Conservation (phyloP, 2,797 vertebrate species). For the Mus spretus region DNA sequence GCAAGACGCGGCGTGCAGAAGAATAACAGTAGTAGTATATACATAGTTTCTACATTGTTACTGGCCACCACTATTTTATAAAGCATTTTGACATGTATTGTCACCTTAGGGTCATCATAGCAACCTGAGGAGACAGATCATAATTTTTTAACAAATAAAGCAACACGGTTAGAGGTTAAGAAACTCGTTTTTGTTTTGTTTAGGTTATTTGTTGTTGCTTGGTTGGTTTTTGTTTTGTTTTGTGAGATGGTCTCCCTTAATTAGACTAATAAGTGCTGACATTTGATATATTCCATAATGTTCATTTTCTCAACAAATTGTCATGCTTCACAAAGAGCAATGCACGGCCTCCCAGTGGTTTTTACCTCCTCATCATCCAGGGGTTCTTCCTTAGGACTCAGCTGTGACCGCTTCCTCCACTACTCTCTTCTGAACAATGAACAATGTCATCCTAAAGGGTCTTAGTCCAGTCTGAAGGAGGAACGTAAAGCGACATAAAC, state of each 20-base stretch:
- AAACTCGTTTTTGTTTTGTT: neutral
- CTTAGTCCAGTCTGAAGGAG: neutral
- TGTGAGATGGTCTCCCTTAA: neutral
- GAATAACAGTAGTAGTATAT: neutral
- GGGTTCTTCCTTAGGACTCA: neutral
- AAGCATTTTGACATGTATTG: constrained; percentile 3
- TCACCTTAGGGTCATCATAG: neutral
- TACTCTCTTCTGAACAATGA: neutral
- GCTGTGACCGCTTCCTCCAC: neutral
- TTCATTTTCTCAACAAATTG: neutral
- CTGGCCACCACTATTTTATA: neutral
- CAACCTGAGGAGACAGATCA: neutral
- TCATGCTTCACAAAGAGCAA: neutral
- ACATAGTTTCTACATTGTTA: neutral
- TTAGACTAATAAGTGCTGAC: neutral
- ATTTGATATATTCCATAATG: neutral
- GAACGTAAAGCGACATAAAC: neutral
- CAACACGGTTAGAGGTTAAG: neutral
- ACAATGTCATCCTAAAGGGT: neutral
- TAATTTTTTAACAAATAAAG: constrained; percentile 1
- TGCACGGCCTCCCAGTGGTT: neutral
- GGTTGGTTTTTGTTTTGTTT: no score
- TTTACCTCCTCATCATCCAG: neutral
- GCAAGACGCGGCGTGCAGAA: neutral
- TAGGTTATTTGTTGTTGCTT: neutral